Evolutionary conservation across 2,888 invertebrate species (phyloP).

Genomic region (Acrobasis repandana): DNA sequence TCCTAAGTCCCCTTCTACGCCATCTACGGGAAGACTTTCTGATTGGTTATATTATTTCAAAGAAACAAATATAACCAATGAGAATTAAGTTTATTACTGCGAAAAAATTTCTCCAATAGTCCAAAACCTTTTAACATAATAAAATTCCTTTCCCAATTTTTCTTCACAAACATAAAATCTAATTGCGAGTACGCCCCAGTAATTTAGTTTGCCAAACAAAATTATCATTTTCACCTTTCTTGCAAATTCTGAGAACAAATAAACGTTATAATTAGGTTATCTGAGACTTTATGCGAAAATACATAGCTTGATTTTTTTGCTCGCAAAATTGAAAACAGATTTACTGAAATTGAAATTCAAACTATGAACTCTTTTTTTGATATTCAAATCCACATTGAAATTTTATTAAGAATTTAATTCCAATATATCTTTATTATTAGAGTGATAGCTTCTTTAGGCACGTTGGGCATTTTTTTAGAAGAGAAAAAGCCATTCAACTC

Average conservation of each 20-base stretch:
- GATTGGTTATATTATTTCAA: too few relatives aligned
- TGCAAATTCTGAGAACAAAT: slow-evolving; percentile 6
- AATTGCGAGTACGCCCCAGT: slow-evolving; percentile 8
- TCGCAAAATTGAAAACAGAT: not conserved
- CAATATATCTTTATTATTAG: too few relatives aligned
- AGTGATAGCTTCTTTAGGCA: too few relatives aligned
- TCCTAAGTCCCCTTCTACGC: too few relatives aligned
- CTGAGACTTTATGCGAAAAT: not conserved
- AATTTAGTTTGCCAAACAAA: slow-evolving; percentile 13
- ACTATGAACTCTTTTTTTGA: too few relatives aligned
- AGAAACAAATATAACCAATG: not conserved
- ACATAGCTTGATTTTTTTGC: not conserved
- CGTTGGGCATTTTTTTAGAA: too few relatives aligned
- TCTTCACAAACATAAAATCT: slow-evolving; percentile 12
- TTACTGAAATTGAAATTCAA: too few relatives aligned
- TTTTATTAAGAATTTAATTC: too few relatives aligned
- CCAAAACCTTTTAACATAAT: not conserved
- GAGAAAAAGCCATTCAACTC: too few relatives aligned
- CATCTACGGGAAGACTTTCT: too few relatives aligned
- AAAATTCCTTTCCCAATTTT: slow-evolving; percentile 1
- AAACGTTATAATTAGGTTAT: slow-evolving; percentile 6
- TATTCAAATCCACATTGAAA: too few relatives aligned
- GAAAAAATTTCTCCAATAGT: not conserved
- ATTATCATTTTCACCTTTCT: slow-evolving; percentile 13
- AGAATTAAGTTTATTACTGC: not conserved